Base-by-base conservation (phyloP, 1,140 invertebrate species). In the Drosophila malerkotliana region DNA sequence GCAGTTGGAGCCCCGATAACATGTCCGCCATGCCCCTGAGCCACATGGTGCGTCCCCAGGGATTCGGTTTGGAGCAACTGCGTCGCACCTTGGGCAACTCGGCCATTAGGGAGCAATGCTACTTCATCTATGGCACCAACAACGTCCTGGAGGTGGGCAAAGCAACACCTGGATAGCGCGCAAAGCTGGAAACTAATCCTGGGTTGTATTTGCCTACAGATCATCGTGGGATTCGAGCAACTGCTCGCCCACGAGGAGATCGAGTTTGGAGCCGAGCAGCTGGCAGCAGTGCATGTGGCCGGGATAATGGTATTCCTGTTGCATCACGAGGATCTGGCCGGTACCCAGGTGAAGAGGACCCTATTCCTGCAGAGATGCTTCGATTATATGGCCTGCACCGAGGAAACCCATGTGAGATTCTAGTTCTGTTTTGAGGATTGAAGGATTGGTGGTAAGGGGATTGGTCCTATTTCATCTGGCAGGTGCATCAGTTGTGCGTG, bases 311-410 rank as follows among this genome's bases (percentile, higher is more conserved):
- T 83, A 0, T 83, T 59, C 15, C 47, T 84, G 45, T 45, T 84
- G 37, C 60, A 72, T 30, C 79, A 83, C 32, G 58, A 66, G 7
- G 58, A 83, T 8, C 8, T 72, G 45, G 15, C 24, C 3, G 41
- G 45, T 1, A 83, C 75, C 5, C 75, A 60, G 30, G 45, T 62
- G 21, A 72, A 75, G 57, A 77, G 79, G 6, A 79, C 69, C 7
- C 54, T 79, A 4, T 83, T 83, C 37, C 34, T 82, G 48, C 75
- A 83, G 21, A 53, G 63, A 2, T 82, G 79, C 26, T 82, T 83
- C 21, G 64, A 83, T 18, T 82, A 83, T 15, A 37, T 82, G 71
- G 79, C 79, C 39, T 82, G 79, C 75, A 71, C 75, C 4, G 79
- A 82, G 44, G 79, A 55, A 45, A 83, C 56, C 12, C 64, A 82